Conservation (phyloP, 1,140 invertebrate genomes). For the Drosophila virilis region DNA sequence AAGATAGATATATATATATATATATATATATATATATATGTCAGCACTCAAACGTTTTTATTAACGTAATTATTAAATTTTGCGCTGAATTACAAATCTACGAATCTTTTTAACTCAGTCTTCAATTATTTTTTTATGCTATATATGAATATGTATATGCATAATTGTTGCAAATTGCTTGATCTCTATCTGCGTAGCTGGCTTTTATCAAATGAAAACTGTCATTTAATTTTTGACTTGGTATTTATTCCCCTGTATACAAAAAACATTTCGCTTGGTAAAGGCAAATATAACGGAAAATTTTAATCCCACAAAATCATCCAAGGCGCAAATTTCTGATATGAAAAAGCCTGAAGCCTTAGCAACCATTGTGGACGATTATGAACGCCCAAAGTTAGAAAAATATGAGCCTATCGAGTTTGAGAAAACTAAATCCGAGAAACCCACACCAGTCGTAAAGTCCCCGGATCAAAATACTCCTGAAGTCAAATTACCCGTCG, state of each 20-base stretch:
- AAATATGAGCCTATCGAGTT: slow-evolving; percentile 84
- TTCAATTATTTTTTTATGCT: neutral
- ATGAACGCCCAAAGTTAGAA: slow-evolving; percentile 85
- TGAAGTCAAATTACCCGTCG: slow-evolving; percentile 40
- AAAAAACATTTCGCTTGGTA: neutral
- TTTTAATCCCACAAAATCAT: slow-evolving; percentile 45
- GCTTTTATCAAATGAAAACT: neutral
- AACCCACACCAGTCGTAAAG: slow-evolving; percentile 38
- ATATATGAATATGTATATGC: neutral
- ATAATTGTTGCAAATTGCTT: neutral
- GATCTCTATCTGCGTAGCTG: neutral
- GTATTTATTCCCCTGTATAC: slow-evolving; percentile 3
- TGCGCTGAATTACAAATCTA: neutral
- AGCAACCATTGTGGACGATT: slow-evolving; percentile 79
- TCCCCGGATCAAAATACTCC: slow-evolving; percentile 49
- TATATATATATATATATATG: too few relatives aligned
- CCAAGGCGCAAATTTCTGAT: slow-evolving; percentile 61
- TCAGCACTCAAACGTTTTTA: too few relatives aligned
- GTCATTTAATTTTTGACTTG: neutral
- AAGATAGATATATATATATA: too few relatives aligned
- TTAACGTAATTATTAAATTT: neutral
- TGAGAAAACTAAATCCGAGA: slow-evolving; percentile 50
- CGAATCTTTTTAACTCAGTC: neutral
- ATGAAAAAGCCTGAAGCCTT: slow-evolving; percentile 68
- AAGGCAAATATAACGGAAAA: slow-evolving; percentile 65